These are phyloP conservation scores for Sinentomon sp. DNA, from an alignment of 2,888 invertebrate genomes.

Conservation along the genomic window DNA sequence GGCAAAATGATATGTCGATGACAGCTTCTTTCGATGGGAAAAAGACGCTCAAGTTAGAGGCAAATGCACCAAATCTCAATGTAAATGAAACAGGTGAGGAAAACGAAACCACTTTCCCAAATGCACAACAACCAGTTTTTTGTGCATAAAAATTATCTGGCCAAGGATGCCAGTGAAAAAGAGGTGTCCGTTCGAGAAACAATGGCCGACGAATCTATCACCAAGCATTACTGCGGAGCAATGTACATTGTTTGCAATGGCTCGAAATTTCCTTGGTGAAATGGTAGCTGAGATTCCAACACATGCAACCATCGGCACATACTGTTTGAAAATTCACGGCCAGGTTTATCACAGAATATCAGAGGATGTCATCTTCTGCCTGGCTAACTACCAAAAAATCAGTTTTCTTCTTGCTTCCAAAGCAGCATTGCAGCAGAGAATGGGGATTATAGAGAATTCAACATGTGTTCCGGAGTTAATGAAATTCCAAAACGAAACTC, in stretches of 20 bases:
- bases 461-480: slow-evolving; percentile 7
- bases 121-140: too few relatives aligned
- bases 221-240: background rate
- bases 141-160: too few relatives aligned
- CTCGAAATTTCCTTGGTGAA: slow-evolving; percentile 1
- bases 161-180: too few relatives aligned
- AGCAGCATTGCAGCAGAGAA: slow-evolving; percentile 8
- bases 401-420: slow-evolving; percentile 12
- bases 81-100: too few relatives aligned
- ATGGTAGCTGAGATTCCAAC: slow-evolving; percentile 8
- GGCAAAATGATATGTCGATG: too few relatives aligned
- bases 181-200: too few relatives aligned
- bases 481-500: slow-evolving; percentile 5
- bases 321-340: slow-evolving; percentile 12
- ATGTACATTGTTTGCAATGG: background rate
- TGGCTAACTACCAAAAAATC: slow-evolving; percentile 5
- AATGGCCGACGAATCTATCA: background rate
- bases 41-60: too few relatives aligned
- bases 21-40: too few relatives aligned
- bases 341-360: slow-evolving; percentile 14
- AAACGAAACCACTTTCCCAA: too few relatives aligned
- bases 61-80: too few relatives aligned
- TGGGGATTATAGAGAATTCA: slow-evolving; percentile 5
- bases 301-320: slow-evolving; percentile 7
- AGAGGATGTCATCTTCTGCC: background rate